These are phyloP conservation scores for Oophaga sylvatica DNA, from an alignment of 2,797 vertebrate genomes.

Conservation along the genomic window DNA sequence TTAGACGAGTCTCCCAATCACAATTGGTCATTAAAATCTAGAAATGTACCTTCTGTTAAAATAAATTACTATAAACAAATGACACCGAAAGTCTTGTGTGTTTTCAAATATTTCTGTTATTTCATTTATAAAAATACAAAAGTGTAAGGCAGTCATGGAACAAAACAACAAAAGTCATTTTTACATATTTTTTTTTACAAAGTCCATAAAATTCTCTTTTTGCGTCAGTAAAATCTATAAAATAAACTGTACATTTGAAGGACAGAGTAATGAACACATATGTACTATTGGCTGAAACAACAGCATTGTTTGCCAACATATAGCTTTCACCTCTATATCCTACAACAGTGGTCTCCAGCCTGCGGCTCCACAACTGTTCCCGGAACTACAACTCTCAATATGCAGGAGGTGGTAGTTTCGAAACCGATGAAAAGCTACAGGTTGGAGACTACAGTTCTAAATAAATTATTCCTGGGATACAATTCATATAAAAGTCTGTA, in stretches of 20 bases:
- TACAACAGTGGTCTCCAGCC: constrained; percentile 10
- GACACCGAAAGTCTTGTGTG: constrained; percentile 73
- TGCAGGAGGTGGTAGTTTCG: too few species aligned
- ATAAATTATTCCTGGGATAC: constrained; percentile 93
- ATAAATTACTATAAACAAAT: constrained; percentile 78
- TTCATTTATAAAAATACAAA: constrained; percentile 90
- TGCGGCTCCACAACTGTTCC: not conserved
- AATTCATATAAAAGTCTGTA: constrained; percentile 87
- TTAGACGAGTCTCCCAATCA: too few species aligned
- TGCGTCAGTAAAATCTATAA: constrained; percentile 86
- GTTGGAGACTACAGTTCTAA: constrained; percentile 66
- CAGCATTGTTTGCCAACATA: constrained; percentile 64
- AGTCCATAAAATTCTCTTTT: constrained; percentile 87
- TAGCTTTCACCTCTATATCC: constrained; percentile 77
- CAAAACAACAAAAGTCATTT: constrained; percentile 81
- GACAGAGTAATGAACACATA: constrained; percentile 71
- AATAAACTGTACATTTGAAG: constrained; percentile 87
- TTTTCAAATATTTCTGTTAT: constrained; percentile 84
- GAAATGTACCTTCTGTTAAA: constrained; percentile 68
- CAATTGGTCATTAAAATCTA: too few species aligned
- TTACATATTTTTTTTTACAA: constrained; percentile 69
- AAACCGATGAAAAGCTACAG: not conserved
- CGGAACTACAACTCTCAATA: not conserved
- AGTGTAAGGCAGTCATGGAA: constrained; percentile 88
- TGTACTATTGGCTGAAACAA: constrained; percentile 68